Evolutionary conservation across 1,140 invertebrate genomes (phyloP).

Genomic region (Homarus americanus): DNA sequence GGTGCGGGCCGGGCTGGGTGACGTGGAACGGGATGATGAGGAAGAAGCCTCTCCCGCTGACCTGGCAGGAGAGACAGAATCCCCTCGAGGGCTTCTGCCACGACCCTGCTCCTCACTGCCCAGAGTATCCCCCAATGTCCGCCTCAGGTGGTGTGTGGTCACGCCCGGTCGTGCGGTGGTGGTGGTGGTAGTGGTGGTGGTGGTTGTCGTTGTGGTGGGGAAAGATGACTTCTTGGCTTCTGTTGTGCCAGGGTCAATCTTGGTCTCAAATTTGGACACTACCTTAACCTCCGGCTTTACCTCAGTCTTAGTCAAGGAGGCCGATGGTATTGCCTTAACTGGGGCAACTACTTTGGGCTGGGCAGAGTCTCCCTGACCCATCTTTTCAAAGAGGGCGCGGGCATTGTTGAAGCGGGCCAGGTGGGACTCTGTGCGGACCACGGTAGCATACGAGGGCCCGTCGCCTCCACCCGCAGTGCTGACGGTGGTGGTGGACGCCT

Average conservation of each 20-base stretch:
- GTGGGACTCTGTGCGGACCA: slow-evolving; percentile 92
- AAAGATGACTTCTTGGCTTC: background rate
- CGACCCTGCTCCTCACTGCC: background rate
- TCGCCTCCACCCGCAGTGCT: slow-evolving; percentile 9
- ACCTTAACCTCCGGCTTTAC: slow-evolving; percentile 9
- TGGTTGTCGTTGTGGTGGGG: background rate
- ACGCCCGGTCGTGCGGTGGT: background rate
- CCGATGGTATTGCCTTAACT: background rate
- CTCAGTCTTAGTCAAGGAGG: background rate
- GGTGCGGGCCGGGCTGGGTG: slow-evolving; percentile 54
- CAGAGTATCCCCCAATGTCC: background rate
- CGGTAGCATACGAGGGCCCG: slow-evolving; percentile 79
- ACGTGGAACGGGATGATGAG: slow-evolving; percentile 51
- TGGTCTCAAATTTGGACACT: background rate
- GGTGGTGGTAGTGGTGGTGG: background rate
- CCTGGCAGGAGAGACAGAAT: slow-evolving; percentile 50
- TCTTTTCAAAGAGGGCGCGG: slow-evolving; percentile 93
- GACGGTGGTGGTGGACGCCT: slow-evolving; percentile 78
- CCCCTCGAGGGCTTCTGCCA: slow-evolving; percentile 6
- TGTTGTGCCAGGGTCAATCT: background rate
- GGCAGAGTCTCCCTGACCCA: slow-evolving; percentile 85
- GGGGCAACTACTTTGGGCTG: background rate
- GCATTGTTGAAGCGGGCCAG: slow-evolving; percentile 94
- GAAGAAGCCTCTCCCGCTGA: slow-evolving; percentile 15
- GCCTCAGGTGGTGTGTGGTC: background rate